These are phyloP conservation scores for Abrostola triplasia DNA, from an alignment of 2,888 invertebrate genomes.

Conservation along the genomic window DNA sequence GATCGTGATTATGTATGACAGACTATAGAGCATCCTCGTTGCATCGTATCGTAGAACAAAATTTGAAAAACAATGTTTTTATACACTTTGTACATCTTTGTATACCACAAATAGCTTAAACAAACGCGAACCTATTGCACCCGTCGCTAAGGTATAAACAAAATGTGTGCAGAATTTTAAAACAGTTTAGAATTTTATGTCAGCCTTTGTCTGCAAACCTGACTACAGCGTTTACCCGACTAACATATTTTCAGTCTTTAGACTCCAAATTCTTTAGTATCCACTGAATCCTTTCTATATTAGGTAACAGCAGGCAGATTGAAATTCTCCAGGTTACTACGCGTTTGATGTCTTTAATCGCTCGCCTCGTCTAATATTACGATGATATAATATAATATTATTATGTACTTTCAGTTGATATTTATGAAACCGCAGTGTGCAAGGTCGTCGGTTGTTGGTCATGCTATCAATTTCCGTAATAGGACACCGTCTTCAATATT, in stretches of 20 bases:
- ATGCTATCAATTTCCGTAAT: conserved; percentile 78
- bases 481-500: conserved; percentile 64
- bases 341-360: conserved; percentile 2
- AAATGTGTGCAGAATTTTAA: too few species aligned
- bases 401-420: conserved; percentile 44
- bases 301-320: neutral
- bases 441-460: conserved; percentile 70
- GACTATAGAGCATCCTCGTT: too few species aligned
- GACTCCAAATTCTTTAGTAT: neutral
- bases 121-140: too few species aligned
- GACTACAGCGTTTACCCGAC: neutral
- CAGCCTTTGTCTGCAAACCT: neutral
- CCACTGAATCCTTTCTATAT: neutral
- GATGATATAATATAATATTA: conserved; percentile 10
- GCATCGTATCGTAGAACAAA: too few species aligned
- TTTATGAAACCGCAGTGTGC: conserved; percentile 67
- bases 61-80: too few species aligned
- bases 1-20: too few species aligned
- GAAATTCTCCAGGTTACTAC: neutral
- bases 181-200: too few species aligned
- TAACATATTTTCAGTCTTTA: neutral
- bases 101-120: too few species aligned
- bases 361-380: conserved; percentile 22
- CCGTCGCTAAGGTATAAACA: too few species aligned
- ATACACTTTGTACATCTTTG: too few species aligned